These are phyloP conservation scores for Gorsachius magnificus DNA, from an alignment of 2,797 vertebrate genomes.

Conservation along the genomic window DNA sequence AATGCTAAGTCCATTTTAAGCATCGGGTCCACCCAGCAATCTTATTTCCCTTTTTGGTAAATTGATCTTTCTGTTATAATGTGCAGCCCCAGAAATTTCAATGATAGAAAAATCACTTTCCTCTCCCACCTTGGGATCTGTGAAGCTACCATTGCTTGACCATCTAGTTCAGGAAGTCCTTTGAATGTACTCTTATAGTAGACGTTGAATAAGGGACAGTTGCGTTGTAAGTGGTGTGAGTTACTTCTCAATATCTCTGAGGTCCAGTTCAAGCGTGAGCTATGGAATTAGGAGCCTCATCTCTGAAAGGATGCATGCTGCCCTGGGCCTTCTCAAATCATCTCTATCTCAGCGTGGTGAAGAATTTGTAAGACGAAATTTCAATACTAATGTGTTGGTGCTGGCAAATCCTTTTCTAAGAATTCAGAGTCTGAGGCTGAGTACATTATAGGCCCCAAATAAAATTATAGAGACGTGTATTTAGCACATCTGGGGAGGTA, in stretches of 20 bases:
- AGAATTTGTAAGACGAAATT: neutral
- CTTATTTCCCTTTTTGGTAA: conserved; percentile 57
- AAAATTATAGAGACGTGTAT: neutral
- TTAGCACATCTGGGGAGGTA: neutral
- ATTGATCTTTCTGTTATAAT: conserved; percentile 44
- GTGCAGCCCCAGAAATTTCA: neutral
- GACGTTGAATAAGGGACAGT: neutral
- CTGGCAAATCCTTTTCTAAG: neutral
- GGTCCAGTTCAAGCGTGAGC: neutral
- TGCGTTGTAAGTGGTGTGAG: neutral
- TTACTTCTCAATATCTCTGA: neutral
- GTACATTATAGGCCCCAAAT: neutral
- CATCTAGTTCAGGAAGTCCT: neutral
- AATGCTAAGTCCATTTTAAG: conserved; percentile 65
- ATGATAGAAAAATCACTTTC: conserved; percentile 26
- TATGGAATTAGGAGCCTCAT: neutral
- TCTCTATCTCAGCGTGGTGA: neutral
- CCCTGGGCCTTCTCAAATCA: neutral
- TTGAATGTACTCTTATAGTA: neutral
- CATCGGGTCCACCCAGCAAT: conserved; percentile 69
- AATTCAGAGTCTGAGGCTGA: neutral
- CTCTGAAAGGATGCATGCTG: neutral
- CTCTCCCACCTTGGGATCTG: neutral
- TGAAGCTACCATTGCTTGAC: neutral
- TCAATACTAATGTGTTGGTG: neutral